phyloP scores from a whole-genome alignment of 2,888 invertebrate genomes.

The Dryadula phaetusa region DNA sequence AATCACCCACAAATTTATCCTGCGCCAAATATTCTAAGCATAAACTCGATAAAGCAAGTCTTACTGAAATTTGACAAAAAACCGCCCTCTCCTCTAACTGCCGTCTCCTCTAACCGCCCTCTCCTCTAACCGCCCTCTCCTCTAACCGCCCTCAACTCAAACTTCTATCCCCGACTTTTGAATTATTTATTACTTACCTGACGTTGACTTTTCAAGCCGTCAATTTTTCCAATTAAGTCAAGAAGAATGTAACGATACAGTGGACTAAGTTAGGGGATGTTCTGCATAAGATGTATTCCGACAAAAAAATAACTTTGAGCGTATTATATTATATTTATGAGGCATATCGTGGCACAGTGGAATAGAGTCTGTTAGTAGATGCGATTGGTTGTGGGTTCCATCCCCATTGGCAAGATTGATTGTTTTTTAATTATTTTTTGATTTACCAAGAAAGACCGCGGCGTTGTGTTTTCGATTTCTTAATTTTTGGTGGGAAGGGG shows the following conservation, averaged over 20 bases:
- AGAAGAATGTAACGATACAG: slow-evolving; percentile 22
- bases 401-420: too few species aligned
- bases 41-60: slow-evolving; percentile 23
- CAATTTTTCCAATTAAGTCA: slow-evolving; percentile 36
- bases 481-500: too few species aligned
- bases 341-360: too few species aligned
- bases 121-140: neutral
- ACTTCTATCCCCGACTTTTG: slow-evolving; percentile 22
- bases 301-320: too few species aligned
- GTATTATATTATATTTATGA: too few species aligned
- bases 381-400: too few species aligned
- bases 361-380: too few species aligned
- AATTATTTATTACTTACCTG: slow-evolving; percentile 33
- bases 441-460: too few species aligned
- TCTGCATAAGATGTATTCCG: neutral
- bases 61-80: slow-evolving; percentile 11
- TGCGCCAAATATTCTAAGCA: slow-evolving; percentile 16
- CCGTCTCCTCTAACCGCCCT: too few species aligned
- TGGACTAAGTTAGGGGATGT: slow-evolving; percentile 22
- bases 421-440: too few species aligned
- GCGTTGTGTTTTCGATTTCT: too few species aligned
- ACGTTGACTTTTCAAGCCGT: slow-evolving; percentile 32
- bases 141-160: neutral
- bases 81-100: too few species aligned
- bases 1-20: slow-evolving; percentile 4